Conservation (phyloP, 2,797 vertebrate species). For the Eutrigla gurnardus region DNA sequence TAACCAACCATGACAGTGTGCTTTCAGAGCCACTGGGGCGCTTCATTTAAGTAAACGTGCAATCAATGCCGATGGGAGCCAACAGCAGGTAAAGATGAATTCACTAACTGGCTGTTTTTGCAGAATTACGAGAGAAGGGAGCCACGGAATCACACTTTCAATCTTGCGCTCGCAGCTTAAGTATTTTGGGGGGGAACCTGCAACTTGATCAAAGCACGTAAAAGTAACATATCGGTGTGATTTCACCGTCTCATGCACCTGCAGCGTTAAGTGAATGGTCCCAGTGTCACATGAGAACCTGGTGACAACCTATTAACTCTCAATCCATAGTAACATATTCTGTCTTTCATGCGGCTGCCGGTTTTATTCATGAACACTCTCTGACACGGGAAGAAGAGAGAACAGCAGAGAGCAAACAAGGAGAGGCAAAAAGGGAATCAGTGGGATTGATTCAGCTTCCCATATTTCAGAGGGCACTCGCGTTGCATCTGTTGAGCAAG, state of each 20-base stretch:
- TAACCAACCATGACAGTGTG: constrained; percentile 71
- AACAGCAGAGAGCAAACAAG: constrained; percentile 64
- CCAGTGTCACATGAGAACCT: constrained; percentile 13
- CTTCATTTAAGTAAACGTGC: constrained; percentile 75
- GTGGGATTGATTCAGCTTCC: constrained; percentile 65
- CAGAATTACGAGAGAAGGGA: constrained; percentile 13
- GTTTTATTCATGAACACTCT: constrained; percentile 44
- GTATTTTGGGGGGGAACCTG: background rate
- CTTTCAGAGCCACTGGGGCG: constrained; percentile 70
- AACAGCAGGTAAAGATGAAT: constrained; percentile 57
- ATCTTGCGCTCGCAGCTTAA: constrained; percentile 6
- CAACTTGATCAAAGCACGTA: constrained; percentile 24
- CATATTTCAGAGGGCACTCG: constrained; percentile 64
- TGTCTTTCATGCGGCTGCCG: constrained; percentile 39
- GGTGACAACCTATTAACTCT: constrained; percentile 44
- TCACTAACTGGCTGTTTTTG: constrained; percentile 33
- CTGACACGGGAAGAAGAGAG: constrained; percentile 54
- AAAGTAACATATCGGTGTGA: constrained; percentile 19
- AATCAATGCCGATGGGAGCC: constrained; percentile 68
- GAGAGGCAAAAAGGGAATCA: constrained; percentile 63
- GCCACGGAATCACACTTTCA: background rate
- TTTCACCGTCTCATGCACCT: constrained; percentile 8
- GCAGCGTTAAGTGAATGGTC: constrained; percentile 14
- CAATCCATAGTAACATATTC: constrained; percentile 33
- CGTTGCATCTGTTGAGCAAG: constrained; percentile 65